A percentile compares a stretch with the other conserved stretches of the same genome.
phyloP scores from a whole-genome alignment of 1,140 invertebrate genomes.

The Ctenoplectra terminalis region DNA sequence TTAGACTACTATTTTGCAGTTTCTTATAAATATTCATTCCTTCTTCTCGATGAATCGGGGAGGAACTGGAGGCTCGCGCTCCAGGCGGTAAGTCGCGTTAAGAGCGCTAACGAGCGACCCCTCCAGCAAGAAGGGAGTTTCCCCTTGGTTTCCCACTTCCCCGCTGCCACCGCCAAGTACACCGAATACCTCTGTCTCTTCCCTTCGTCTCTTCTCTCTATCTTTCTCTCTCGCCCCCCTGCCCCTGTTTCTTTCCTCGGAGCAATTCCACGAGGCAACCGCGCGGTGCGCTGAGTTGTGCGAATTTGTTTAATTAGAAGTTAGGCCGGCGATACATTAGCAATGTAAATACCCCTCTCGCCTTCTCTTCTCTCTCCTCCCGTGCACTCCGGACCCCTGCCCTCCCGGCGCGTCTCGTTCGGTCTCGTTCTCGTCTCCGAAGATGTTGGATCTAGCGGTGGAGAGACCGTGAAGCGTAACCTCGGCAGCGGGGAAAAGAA shows the following conservation, averaged over 20 bases:
- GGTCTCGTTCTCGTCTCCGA: slow-evolving; percentile 20
- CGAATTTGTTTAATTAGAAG: slow-evolving; percentile 83
- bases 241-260: slow-evolving; percentile 34
- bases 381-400: neutral
- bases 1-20: slow-evolving; percentile 79
- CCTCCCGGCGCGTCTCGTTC: neutral
- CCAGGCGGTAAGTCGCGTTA: slow-evolving; percentile 82
- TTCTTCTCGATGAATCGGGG: slow-evolving; percentile 78
- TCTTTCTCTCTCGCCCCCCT: neutral
- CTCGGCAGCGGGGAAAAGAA: neutral
- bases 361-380: slow-evolving; percentile 9
- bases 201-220: neutral
- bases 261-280: slow-evolving; percentile 73
- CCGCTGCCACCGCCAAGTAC: slow-evolving; percentile 24
- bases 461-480: slow-evolving; percentile 28
- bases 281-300: slow-evolving; percentile 77
- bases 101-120: slow-evolving; percentile 82
- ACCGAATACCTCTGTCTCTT: slow-evolving; percentile 3
- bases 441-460: too few relatives aligned
- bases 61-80: slow-evolving; percentile 75
- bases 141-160: slow-evolving; percentile 54
- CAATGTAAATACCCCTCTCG: slow-evolving; percentile 79
- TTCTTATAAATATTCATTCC: slow-evolving; percentile 83
- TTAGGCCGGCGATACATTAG: slow-evolving; percentile 82
- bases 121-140: slow-evolving; percentile 59